phyloP scores from a whole-genome alignment of 2,113 vertebrate species.

The Polypterus bichir region DNA sequence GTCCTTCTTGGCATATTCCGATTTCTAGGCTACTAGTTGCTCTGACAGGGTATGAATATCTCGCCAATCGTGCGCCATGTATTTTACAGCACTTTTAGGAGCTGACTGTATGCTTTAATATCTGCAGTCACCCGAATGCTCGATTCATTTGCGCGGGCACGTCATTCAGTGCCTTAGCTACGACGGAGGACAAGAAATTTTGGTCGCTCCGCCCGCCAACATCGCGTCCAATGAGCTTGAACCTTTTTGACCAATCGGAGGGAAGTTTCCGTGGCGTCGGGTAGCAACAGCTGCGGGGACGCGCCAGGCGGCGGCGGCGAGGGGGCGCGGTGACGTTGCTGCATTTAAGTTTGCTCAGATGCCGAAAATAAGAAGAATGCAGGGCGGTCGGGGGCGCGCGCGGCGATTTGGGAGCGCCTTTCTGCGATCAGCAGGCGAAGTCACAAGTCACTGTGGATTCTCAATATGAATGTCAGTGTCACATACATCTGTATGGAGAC shows the following conservation, averaged over 20 bases:
- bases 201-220: conserved; percentile 38
- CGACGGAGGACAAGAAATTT: conserved; percentile 34
- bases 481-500: too few relatives aligned
- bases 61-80: too few relatives aligned
- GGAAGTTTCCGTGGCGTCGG: conserved; percentile 51
- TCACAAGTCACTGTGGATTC: too few relatives aligned
- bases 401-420: not conserved
- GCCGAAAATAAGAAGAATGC: not conserved
- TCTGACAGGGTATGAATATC: too few relatives aligned
- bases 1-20: too few relatives aligned
- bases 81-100: too few relatives aligned
- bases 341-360: not conserved
- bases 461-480: too few relatives aligned
- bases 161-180: conserved; percentile 42
- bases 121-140: conserved; percentile 46
- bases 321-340: conserved; percentile 8
- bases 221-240: conserved; percentile 15
- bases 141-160: conserved; percentile 47
- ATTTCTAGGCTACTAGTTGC: too few relatives aligned
- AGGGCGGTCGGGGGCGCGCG: not conserved
- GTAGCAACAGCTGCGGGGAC: conserved; percentile 58
- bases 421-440: too few relatives aligned
- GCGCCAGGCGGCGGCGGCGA: conserved; percentile 23
- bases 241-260: conserved; percentile 37
- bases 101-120: too few relatives aligned